phyloP scores from a whole-genome alignment of 2,888 invertebrate species.

The Thereva unica region DNA sequence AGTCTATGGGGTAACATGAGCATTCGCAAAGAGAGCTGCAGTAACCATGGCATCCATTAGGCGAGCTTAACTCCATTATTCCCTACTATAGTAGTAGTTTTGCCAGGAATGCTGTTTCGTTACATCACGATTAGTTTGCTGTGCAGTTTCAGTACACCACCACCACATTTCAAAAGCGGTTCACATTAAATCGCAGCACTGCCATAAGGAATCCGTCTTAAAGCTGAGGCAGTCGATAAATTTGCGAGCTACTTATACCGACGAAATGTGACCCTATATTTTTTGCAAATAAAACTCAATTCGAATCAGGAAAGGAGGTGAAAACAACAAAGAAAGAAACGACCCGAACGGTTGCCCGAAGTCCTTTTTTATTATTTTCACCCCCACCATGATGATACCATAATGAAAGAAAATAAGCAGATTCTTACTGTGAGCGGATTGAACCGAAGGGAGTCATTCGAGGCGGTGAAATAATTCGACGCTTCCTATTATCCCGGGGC shows the following conservation, averaged over 20 bases:
- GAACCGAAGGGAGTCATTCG: neutral
- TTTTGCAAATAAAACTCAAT: too few relatives aligned
- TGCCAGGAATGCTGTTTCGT: conserved; percentile 28
- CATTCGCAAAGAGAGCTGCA: conserved; percentile 23
- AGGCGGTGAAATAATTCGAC: conserved; percentile 30
- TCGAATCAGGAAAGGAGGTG: conserved; percentile 7
- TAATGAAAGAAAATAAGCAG: conserved; percentile 24
- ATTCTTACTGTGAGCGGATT: conserved; percentile 17
- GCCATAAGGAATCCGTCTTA: too few relatives aligned
- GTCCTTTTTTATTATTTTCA: conserved; percentile 29
- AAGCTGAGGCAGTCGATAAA: too few relatives aligned
- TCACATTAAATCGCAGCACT: too few relatives aligned
- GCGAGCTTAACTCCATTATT: conserved; percentile 34
- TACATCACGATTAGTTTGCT: conserved; percentile 34
- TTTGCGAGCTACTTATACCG: too few relatives aligned
- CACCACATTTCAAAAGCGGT: too few relatives aligned
- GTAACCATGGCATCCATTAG: conserved; percentile 33
- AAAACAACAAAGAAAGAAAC: conserved; percentile 5
- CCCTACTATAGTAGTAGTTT: conserved; percentile 30
- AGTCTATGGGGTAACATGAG: conserved; percentile 18
- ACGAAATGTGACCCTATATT: too few relatives aligned
- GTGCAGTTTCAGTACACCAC: conserved; percentile 4
- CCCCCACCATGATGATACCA: neutral
- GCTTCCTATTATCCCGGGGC: conserved; percentile 32
- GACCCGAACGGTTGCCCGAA: conserved; percentile 12